Base-by-base conservation (phyloP, 2,888 invertebrate species). In the Scaptomyza polygonia region DNA sequence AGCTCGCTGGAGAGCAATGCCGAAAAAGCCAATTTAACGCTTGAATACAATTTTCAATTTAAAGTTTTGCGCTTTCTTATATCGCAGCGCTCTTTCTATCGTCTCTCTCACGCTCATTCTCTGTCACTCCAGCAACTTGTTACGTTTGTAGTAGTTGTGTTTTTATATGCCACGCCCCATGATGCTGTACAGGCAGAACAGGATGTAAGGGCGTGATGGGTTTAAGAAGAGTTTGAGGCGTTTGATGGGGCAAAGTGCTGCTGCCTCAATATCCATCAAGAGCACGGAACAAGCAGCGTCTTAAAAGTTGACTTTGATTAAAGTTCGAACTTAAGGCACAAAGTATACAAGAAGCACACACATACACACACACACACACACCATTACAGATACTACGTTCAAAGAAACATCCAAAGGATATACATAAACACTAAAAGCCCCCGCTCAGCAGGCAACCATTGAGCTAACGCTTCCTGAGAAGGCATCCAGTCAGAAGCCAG, bases 1-100 rank as follows among this genome's bases (percentile, higher is more conserved):
- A 54, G 43, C 47, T 52, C 56, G 42, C 57, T 51, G 58, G 48
- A 40, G 77, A 59, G 77, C 47, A 79, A 69, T 67, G 64, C 67
- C 72, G 66, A 86, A 79, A 79, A 86, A 86, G 86, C 86, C 88
- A 86, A 86, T 86, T 86, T 86, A 86, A 86, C 86, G 85, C 85
- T 86, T 85, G 86, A 85, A 88, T 88, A 84, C 84, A 84, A 83
- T 84, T 85, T 85, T 88, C 84, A 85, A 85, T 85, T 85, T 85
- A 85, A 85, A 85, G 84, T 88, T 84, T 87, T 79, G 66, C 78
- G 65, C 59, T 79, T 80, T 77, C 80, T 79, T 80, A 63, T 72
- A 74, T 61, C 48, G 49, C 48, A 58, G 54, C 48, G 56, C 61
- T 25, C 68, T 56, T 57, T 59, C 49, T n/a, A 43, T 56, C 49